Percentiles rank a stretch among this genome's conserved stretches.
phyloP scores from a whole-genome alignment of 2,797 vertebrate species.

The Threskiornis aethiopicus region DNA sequence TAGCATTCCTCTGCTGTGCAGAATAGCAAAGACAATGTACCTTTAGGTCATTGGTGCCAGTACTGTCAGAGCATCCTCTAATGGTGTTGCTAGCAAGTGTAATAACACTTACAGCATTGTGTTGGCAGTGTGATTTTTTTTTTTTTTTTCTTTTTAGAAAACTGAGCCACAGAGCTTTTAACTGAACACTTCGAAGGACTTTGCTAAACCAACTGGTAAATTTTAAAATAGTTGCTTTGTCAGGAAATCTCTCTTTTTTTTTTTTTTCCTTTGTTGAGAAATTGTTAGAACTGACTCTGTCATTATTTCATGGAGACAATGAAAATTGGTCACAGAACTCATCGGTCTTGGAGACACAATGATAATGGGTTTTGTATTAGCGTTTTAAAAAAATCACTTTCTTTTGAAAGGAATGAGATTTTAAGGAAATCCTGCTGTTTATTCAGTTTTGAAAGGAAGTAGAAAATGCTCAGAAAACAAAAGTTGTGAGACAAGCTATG shows the following conservation, averaged over 20 bases:
- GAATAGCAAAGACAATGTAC: background rate
- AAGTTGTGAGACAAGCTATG: background rate
- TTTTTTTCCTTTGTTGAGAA: background rate
- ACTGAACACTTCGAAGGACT: background rate
- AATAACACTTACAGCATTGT: background rate
- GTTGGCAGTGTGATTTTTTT: background rate
- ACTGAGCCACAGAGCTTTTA: background rate
- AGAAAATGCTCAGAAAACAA: background rate
- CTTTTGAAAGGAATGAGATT: background rate
- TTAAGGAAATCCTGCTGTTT: background rate
- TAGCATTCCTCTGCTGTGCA: background rate
- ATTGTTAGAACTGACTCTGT: background rate
- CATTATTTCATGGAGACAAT: background rate
- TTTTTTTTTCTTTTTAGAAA: background rate
- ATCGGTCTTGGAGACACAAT: background rate
- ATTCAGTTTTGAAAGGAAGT: background rate
- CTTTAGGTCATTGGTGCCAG: background rate
- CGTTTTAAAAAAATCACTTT: background rate
- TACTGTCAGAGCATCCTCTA: background rate
- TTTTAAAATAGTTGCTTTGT: background rate
- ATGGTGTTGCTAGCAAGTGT: background rate
- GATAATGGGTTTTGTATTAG: background rate
- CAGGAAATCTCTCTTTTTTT: background rate
- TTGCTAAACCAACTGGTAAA: background rate
- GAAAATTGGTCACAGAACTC: background rate